Base-by-base conservation (phyloP, 2,888 invertebrate genomes). In the Cephonodes hylas region DNA sequence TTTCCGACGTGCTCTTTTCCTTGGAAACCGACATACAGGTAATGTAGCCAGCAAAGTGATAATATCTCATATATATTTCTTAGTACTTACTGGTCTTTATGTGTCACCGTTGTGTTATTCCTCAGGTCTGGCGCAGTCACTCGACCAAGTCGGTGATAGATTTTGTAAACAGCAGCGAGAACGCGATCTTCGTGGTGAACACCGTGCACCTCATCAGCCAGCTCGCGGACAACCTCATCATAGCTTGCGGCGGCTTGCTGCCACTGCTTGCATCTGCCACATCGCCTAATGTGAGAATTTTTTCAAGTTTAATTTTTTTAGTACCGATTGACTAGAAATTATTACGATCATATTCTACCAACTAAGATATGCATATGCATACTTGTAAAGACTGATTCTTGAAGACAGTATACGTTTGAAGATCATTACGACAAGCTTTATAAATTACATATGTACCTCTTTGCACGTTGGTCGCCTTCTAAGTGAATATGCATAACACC, bases 191-290 rank as follows among this genome's bases (percentile, higher is more conserved):
- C 89, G 99, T 99, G 63, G 99, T 99, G 67, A 99, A 99, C 90
- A 99, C 99, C 3, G 99, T 99, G 57, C 99, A 99, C 91, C 94
- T 99, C 81, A 99, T 99, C 84, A 99, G 99, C 13, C 99, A 99
- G 91, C 93, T 99, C 71, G 98, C 99, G 0, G 99, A 99, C 91
- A 99, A 99, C 93, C 94, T 99, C 71, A 99, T 99, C 79, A 99
- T 99, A 75, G 99, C 99, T 23, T 99, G 99, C 82, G 99, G 99
- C 10, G 99, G 99, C 15, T 93, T 99, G 57, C 93, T 99, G 76
- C 99, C 99, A 0, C 93, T 99, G 42, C 93, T 99, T 63, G 99
- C 99, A 6, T 99, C 99, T 48, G 99, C 99, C 23, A 99, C 99
- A 0, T 99, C 99, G 38, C 99, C 99, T 45, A 99, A 98, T 93